phyloP scores from a whole-genome alignment of 2,797 vertebrate species.

The Buceros bicornis region DNA sequence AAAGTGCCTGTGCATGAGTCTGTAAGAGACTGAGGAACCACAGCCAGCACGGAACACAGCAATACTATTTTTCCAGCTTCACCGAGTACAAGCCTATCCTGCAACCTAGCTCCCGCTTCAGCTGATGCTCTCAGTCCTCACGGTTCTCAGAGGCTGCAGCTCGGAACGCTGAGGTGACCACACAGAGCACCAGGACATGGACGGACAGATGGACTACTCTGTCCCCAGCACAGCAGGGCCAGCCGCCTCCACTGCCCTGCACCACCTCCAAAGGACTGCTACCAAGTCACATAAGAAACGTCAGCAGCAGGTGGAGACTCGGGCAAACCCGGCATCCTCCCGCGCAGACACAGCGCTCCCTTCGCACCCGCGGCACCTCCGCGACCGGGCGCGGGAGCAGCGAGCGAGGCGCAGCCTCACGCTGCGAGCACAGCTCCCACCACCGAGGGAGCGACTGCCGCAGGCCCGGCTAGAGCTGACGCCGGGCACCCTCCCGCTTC shows the following conservation, averaged over 20 bases:
- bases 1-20: not conserved
- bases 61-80: not conserved
- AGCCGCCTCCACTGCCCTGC: too few species aligned
- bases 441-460: not conserved
- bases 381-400: not conserved
- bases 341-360: not conserved
- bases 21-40: not conserved
- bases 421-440: fast-evolving
- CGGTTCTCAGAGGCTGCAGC: not conserved
- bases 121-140: not conserved
- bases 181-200: fast-evolving
- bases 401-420: not conserved
- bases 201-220: not conserved
- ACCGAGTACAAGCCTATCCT: not conserved
- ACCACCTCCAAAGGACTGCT: not conserved
- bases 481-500: too few species aligned
- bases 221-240: not conserved
- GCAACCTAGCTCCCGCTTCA: not conserved
- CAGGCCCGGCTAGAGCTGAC: fast-evolving
- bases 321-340: not conserved
- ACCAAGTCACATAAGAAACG: not conserved
- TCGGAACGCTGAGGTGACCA: not conserved
- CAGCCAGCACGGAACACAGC: not conserved
- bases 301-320: not conserved
- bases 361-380: not conserved